Percentiles rank a stretch among this genome's conserved stretches.
These are phyloP conservation scores for Brachionus angularis DNA, from an alignment of 1,140 invertebrate species.

Conservation along the genomic window DNA sequence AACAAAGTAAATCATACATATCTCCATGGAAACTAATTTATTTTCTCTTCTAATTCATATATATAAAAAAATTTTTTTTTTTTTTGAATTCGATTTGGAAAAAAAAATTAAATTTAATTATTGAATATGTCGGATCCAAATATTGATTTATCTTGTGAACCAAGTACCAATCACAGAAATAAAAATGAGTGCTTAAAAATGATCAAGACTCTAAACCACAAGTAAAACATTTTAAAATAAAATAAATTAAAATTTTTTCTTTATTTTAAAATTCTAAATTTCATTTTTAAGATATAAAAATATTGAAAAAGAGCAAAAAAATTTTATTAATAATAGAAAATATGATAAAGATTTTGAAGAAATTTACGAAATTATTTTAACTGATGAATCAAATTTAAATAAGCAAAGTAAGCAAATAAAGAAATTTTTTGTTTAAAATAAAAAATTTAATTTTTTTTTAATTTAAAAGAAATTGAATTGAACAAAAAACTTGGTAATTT, in stretches of 20 bases:
- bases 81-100: not conserved
- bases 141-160: not conserved
- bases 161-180: conserved; percentile 2
- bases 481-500: not conserved
- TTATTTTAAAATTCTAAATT: not conserved
- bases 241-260: not conserved
- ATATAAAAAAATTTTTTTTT: not conserved
- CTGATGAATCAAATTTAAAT: not conserved
- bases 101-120: too few relatives aligned
- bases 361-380: conserved; percentile 4
- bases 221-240: conserved; percentile 5
- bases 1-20: too few relatives aligned
- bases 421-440: not conserved
- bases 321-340: not conserved
- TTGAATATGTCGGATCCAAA: conserved; percentile 10
- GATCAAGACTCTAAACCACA: not conserved
- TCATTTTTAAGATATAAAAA: not conserved
- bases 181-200: conserved; percentile 33
- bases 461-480: not conserved
- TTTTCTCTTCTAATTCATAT: not conserved
- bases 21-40: not conserved
- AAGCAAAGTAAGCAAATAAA: conserved; percentile 9
- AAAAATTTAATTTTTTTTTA: not conserved
- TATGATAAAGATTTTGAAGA: conserved; percentile 2
- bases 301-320: conserved; percentile 26